These are phyloP conservation scores for Copsychus sechellarum DNA, from an alignment of 2,113 vertebrate genomes.

Conservation along the genomic window DNA sequence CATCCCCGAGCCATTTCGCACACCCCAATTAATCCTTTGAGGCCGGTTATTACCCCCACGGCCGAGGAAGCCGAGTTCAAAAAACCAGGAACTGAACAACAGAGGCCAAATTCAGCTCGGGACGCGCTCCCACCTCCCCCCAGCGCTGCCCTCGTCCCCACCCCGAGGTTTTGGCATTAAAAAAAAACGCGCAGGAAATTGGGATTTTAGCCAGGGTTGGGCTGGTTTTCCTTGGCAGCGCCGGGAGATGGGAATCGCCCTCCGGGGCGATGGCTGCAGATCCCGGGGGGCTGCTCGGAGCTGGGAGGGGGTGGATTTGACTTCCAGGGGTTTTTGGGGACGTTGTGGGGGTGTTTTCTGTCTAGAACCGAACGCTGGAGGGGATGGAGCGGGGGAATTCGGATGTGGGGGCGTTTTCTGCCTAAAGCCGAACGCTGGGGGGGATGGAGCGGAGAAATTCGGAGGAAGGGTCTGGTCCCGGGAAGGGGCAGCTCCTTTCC, in stretches of 20 bases:
- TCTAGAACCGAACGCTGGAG: neutral
- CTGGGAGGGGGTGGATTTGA: too few relatives aligned
- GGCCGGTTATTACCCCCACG: neutral
- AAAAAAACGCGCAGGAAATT: neutral
- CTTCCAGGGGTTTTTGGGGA: neutral
- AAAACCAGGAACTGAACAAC: neutral
- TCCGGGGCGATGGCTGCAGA: neutral
- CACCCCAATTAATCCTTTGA: constrained; percentile 31
- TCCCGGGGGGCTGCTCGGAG: neutral
- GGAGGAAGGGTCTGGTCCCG: neutral
- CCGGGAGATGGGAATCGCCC: neutral
- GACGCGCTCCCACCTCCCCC: neutral
- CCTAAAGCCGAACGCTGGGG: too few relatives aligned
- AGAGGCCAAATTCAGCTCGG: neutral
- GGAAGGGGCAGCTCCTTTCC: neutral
- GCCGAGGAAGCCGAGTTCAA: neutral
- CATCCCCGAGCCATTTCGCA: constrained; percentile 5
- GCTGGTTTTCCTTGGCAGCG: neutral
- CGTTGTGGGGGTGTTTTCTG: neutral
- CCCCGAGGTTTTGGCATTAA: neutral
- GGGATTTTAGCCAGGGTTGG: neutral
- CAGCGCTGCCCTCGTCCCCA: neutral
- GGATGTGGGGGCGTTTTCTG: neutral
- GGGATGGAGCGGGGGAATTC: neutral
- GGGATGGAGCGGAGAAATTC: neutral